Conservation (phyloP, 1,140 invertebrate genomes). For the Zaprionus davidi region DNA sequence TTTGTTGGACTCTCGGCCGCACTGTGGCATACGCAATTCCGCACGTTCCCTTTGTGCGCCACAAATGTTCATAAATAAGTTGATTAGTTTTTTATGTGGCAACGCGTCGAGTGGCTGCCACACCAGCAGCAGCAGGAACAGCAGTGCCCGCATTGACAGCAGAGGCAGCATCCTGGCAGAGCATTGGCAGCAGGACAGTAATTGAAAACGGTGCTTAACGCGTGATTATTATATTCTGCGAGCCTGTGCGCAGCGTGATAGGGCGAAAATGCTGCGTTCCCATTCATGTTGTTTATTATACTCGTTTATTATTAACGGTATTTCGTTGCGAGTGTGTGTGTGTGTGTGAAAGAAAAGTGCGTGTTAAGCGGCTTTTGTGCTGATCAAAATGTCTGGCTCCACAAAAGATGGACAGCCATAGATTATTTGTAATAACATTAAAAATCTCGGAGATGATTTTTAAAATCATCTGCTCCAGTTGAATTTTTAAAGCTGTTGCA, state of each 20-base stretch:
- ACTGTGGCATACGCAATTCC: conserved; percentile 69
- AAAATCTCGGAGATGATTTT: conserved; percentile 30
- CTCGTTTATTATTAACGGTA: conserved; percentile 39
- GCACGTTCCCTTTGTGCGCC: conserved; percentile 76
- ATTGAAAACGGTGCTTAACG: conserved; percentile 79
- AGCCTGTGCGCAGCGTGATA: conserved; percentile 58
- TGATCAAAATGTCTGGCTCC: conserved; percentile 41
- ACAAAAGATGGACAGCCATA: conserved; percentile 27
- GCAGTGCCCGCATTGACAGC: background rate
- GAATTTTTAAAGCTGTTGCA: conserved; percentile 21
- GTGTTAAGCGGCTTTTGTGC: conserved; percentile 68
- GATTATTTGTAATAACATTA: conserved; percentile 30
- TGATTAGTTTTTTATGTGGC: conserved; percentile 81
- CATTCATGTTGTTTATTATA: conserved; percentile 52
- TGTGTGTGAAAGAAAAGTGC: conserved; percentile 59
- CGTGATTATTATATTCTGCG: conserved; percentile 76
- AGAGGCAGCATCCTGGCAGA: background rate
- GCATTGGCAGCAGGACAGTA: conserved; percentile 46
- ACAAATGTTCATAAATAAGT: conserved; percentile 82
- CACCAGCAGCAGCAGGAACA: conserved; percentile 20
- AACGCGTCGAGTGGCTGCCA: conserved; percentile 59
- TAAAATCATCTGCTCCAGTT: conserved; percentile 13
- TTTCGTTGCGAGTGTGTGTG: background rate
- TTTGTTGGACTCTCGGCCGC: conserved; percentile 18
- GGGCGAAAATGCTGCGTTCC: conserved; percentile 49